Evolutionary conservation across 2,888 invertebrate species (phyloP), one percentile per base, ranked within the genome.

Genomic region (Hoplodrina ambigua): DNA sequence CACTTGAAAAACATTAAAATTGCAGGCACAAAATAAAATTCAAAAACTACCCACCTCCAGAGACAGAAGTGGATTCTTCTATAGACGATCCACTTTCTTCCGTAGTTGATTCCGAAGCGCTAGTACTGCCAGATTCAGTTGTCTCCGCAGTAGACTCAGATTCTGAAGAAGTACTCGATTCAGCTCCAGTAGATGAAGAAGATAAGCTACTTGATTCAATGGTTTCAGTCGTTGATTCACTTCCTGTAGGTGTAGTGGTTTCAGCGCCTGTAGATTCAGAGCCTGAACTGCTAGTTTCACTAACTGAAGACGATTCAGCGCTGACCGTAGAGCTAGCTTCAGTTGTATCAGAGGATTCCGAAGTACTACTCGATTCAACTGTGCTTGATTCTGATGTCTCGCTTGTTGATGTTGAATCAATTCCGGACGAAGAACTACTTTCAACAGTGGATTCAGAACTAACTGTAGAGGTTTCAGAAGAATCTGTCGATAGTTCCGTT

Each of bases 1-100:
- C 33, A 33, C 33, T 7, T 33, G 7, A 33, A 33, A 33, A 33
- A 4, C 33, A 33, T 33, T 33, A 33, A 33, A 5, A 5, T 37
- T 10, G 10, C 10, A 41, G 8, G 13, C 41, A 46, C 46, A 4
- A 44, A 44, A 44, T 44, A 44, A 3, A 15, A 44, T 15, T 17
- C 17, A 19, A 46, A 46, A 37, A 44, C 4, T 41, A 44, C 46
- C 5, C 66, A 66, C 74, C 69, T 72, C 53, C 72, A 8, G 78
- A 71, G 5, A 53, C 50, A 6, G 64, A 67, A 8, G 66, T 62
- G n/a, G 71, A 49, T 61, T 37, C 65, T 60, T 25, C 69, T 41
- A 82, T 84, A 30, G 84, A 77, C 0, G 76, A 72, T 61, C 17
- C 80, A 41, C 37, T 61, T 4, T 8, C 64, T 52, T 49, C 63